Conservation (phyloP, 2,888 invertebrate species). For the Chymomyza fuscimana region DNA sequence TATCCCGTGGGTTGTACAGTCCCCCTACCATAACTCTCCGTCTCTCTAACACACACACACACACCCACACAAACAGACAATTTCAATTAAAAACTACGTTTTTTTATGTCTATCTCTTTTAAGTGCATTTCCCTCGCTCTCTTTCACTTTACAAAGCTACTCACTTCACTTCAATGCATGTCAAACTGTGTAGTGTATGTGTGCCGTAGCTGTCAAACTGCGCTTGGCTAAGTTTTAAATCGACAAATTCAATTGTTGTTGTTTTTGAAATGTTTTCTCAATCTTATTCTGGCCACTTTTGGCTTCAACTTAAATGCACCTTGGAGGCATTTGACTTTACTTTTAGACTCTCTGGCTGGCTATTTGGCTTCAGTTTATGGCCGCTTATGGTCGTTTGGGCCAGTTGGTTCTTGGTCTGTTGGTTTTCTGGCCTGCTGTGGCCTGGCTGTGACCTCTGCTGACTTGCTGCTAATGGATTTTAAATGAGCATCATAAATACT, state of each 20-base stretch:
- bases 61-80: constrained; percentile 58
- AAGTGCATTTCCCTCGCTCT: background rate
- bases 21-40: background rate
- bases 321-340: constrained; percentile 65
- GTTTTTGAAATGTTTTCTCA: constrained; percentile 22
- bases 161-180: constrained; percentile 17
- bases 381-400: constrained; percentile 30
- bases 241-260: constrained; percentile 66
- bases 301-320: constrained; percentile 63
- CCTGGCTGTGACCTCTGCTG: constrained; percentile 36
- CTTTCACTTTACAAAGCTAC: background rate
- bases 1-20: background rate
- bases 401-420: background rate
- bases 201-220: constrained; percentile 24
- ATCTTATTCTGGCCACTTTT: constrained; percentile 36
- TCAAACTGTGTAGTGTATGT: constrained; percentile 29
- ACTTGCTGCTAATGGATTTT: constrained; percentile 77
- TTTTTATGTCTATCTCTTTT: background rate
- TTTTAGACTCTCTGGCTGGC: background rate
- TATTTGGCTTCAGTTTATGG: constrained; percentile 20
- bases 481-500: constrained; percentile 79
- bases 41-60: constrained; percentile 18
- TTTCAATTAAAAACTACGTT: constrained; percentile 65
- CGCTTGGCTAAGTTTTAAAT: constrained; percentile 16
- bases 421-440: background rate